These are phyloP conservation scores for Rhynchotus rufescens DNA, from an alignment of 2,797 vertebrate species.

Conservation along the genomic window DNA sequence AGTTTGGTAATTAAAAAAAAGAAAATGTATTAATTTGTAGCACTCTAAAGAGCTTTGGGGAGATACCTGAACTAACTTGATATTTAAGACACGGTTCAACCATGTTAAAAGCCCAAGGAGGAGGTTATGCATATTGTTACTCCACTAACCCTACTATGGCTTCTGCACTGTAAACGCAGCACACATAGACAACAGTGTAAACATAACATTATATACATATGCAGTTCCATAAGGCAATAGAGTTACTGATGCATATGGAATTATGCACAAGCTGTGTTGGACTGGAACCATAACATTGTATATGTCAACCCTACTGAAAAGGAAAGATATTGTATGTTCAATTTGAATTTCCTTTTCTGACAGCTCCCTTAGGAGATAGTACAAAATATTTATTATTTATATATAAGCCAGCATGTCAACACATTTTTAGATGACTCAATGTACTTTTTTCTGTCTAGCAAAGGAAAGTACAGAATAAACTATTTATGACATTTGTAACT, in stretches of 20 bases:
- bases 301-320: not conserved
- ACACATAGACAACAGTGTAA: not conserved
- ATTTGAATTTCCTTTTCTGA: constrained; percentile 51
- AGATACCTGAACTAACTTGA: not conserved
- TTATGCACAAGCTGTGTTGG: not conserved
- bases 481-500: constrained; percentile 72
- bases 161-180: not conserved
- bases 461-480: constrained; percentile 69
- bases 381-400: constrained; percentile 79
- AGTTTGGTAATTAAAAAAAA: not conserved
- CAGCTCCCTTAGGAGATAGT: constrained; percentile 66
- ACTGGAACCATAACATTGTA: not conserved
- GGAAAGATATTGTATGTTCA: not conserved
- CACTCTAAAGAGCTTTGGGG: not conserved
- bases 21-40: not conserved
- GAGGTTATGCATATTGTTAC: not conserved
- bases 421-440: constrained; percentile 69
- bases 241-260: not conserved
- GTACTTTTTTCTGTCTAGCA: constrained; percentile 64
- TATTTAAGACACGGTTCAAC: not conserved
- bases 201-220: not conserved
- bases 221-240: not conserved
- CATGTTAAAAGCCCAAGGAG: not conserved
- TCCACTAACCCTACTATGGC: not conserved
- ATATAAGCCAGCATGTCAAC: constrained; percentile 68